Percentiles rank a stretch among this genome's conserved stretches.
Conservation (phyloP, 1,140 invertebrate species). For the Hormaphis cornu region DNA sequence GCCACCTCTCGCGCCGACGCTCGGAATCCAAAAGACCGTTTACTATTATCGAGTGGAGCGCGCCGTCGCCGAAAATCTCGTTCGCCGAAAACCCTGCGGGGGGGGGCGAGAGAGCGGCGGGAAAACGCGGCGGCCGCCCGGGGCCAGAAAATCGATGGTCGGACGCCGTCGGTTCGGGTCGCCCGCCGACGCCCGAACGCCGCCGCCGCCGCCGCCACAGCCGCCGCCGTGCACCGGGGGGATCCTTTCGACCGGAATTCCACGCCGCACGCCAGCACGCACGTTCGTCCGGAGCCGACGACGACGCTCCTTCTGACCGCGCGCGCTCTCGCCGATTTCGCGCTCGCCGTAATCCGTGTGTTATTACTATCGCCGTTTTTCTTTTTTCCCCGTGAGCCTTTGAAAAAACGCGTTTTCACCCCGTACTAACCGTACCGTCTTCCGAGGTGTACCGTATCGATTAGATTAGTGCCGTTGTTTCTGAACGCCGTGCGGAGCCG, state of each 20-base stretch:
- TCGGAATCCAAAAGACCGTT: too few species aligned
- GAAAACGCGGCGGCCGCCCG: not conserved
- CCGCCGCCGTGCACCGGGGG: constrained; percentile 21
- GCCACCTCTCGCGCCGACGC: too few species aligned
- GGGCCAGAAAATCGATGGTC: constrained; percentile 30
- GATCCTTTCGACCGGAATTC: constrained; percentile 32
- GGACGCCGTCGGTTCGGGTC: constrained; percentile 11
- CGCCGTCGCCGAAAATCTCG: constrained; percentile 5
- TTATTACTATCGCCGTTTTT: too few species aligned
- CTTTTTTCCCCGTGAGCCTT: too few species aligned
- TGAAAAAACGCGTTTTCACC: too few species aligned
- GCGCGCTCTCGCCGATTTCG: not conserved
- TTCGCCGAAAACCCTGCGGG: not conserved
- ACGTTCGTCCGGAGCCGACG: not conserved
- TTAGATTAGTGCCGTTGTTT: too few species aligned
- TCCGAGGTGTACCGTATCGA: too few species aligned
- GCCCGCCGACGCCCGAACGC: constrained; percentile 30
- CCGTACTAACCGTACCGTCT: too few species aligned
- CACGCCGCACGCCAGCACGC: constrained; percentile 30
- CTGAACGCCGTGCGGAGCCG: too few species aligned
- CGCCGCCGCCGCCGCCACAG: constrained; percentile 23
- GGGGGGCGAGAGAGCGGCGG: not conserved
- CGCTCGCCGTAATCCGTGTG: not conserved
- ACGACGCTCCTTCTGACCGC: not conserved
- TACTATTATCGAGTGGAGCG: too few species aligned